Evolutionary conservation across 2,888 invertebrate genomes (phyloP), one percentile per base, ranked within the genome.

Genomic region (Coenonympha arcania): DNA sequence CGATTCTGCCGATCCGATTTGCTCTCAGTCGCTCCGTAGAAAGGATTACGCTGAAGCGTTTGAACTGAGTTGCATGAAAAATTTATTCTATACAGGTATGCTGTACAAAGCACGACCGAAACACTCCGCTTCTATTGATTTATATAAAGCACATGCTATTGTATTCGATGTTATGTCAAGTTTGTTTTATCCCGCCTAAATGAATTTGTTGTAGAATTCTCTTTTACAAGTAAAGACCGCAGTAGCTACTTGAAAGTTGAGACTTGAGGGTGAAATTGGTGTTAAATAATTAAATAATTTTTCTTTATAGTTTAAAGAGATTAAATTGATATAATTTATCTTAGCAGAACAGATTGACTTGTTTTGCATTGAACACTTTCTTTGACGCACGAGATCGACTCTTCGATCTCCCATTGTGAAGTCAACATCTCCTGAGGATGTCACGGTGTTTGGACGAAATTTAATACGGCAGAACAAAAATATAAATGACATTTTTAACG

Each of bases 1-100:
- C 50, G 57, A 60, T 56, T 60, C 51, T 50, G 37, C 33, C 30
- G 53, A 59, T 58, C 57, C 57, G 60, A 60, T 61, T 61, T 54
- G 48, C 49, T 52, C 49, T 52, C 44, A 44, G 40, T 46, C 45
- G 53, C 47, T 52, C 18, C 50, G 34, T 46, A 60, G 53, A 48
- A 44, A 43, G 51, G 57, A 53, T 58, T 59, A 50, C 60, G 48
- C 50, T 48, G 28, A 48, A 45, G 52, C 36, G 31, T 54, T 42
- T 15, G 44, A 52, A 30, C 50, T 37, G 40, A 22, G 52, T 40
- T 28, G 46, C 44, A 52, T 51, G 42, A 47, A 52, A 52, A 50
- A 50, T 54, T 36, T 48, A 49, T 49, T 41, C 24, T 19, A 20
- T 45, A 37, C 20, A 28, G 19, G 20, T 36, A 20, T 20, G 30